Base-by-base conservation (phyloP, 2,113 vertebrate species). In the Pteropus alecto region DNA sequence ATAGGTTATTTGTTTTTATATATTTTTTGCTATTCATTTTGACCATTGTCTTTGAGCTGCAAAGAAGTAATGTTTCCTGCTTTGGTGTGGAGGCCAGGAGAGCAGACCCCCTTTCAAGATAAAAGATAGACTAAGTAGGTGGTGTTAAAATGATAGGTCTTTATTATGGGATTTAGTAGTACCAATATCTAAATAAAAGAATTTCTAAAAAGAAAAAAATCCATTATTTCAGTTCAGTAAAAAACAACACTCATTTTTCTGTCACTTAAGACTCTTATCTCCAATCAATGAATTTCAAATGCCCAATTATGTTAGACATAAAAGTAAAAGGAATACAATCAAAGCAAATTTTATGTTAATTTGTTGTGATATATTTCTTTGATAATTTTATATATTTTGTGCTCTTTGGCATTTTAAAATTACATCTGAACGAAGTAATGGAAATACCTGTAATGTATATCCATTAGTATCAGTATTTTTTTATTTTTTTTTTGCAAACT, bases 281-380 rank as follows among this genome's bases (percentile, higher is more conserved):
- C 28, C 51, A 48, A n/a, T 41, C 26, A 48, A 70, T 48, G 73
- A 87, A 41, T 84, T 87, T 87, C 41, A 61, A 87, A 63, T 73
- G 7, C 15, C 33, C 63, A 51, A 6, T 87, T 95, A 71, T 73
- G 82, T 94, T 71, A 78, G 38, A 86, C 7, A n/a, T 67, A 71
- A 88, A 94, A 85, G 77, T 91, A 54, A 96, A 93, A 68, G 33
- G 13, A 60, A 81, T 24, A 24, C 35, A 71, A 87, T 68, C 85
- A 82, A 78, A 78, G 24, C 19, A 91, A 81, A 93, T 88, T 92
- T 90, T 51, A 58, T 5, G 12, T 77, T 87, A 54, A n/a, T 82
- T 77, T 85, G 30, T 48, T 65, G 26, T 51, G 14, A 8, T 67
- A 33, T 48, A 46, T 8, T 79, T 82, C 58, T 74, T 71, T 56